Conservation (phyloP, 2,888 invertebrate species). For the Rhynchonema sp. region DNA sequence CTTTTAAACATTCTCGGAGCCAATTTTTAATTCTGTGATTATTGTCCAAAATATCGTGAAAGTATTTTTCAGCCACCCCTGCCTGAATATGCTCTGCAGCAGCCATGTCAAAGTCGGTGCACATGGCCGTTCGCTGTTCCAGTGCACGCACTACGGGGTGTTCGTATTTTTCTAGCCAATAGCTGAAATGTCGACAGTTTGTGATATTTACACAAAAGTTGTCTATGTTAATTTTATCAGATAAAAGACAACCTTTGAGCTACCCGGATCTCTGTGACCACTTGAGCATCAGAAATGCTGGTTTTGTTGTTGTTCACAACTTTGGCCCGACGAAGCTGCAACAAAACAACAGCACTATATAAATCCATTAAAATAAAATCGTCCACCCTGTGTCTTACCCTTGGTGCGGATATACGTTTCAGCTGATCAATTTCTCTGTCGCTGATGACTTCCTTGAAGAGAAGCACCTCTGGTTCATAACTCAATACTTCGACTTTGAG, state of each 20-base stretch:
- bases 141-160: background rate
- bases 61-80: background rate
- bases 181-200: too few relatives aligned
- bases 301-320: background rate
- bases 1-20: background rate
- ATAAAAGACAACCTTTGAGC: background rate
- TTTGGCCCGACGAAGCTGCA: background rate
- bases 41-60: too few relatives aligned
- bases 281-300: background rate
- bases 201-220: too few relatives aligned
- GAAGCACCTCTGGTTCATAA: background rate
- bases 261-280: background rate
- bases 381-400: background rate
- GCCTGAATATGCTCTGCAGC: background rate
- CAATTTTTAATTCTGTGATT: too few relatives aligned
- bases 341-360: background rate
- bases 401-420: background rate
- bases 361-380: background rate
- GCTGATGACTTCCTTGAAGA: background rate
- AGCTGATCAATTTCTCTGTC: background rate
- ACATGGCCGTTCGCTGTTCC: background rate
- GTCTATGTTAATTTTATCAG: too few relatives aligned
- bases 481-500: background rate
- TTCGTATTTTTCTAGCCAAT: background rate
- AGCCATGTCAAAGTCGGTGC: background rate